Base-by-base conservation (phyloP, 2,797 vertebrate genomes). In the Sebastes cheni region DNA sequence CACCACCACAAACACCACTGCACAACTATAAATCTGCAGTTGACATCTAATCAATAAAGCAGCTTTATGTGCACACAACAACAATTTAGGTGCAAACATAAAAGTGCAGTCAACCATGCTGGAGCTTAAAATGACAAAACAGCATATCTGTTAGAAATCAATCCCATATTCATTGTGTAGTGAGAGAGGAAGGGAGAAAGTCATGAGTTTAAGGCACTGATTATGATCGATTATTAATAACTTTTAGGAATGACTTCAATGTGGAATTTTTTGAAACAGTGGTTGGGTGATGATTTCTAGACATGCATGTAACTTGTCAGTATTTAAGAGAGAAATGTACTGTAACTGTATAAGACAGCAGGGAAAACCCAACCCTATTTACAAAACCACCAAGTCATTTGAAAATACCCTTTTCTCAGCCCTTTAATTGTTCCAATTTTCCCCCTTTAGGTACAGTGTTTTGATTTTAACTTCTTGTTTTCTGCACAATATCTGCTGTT, bases 1-100 rank as follows among this genome's bases (percentile, higher is more conserved):
- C 61, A 34, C 32, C 65, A 34, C n/a, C 67, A 65, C 2, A 50
- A 46, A 32, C 65, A 20, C 30, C 25, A 64, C 25, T 73, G 67
- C 65, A 82, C 25, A 81, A 72, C 76, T 52, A 81, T 86, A 75
- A 83, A 87, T 79, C 79, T 81, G 29, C 42, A 62, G 69, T 7
- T 64, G 68, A 81, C 83, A 72, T 70, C 9, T 72, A 79, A 87
- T 87, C 85, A 86, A 85, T 88, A 78, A 77, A 55, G 13, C 22
- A 79, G 71, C 56, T 77, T 74, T 58, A 22, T 77, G 39, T 83
- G 50, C 60, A 67, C 10, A 42, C 69, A 66, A 65, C 56, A 79
- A 66, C 77, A 70, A 70, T 64, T 82, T 82, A 82, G 56, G 69
- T 2, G 12, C 20, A 62, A 83, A 68, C 68, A 66, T 81, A 74